Evolutionary conservation across 2,113 vertebrate genomes (phyloP).

Genomic region (Gymnogyps californianus): DNA sequence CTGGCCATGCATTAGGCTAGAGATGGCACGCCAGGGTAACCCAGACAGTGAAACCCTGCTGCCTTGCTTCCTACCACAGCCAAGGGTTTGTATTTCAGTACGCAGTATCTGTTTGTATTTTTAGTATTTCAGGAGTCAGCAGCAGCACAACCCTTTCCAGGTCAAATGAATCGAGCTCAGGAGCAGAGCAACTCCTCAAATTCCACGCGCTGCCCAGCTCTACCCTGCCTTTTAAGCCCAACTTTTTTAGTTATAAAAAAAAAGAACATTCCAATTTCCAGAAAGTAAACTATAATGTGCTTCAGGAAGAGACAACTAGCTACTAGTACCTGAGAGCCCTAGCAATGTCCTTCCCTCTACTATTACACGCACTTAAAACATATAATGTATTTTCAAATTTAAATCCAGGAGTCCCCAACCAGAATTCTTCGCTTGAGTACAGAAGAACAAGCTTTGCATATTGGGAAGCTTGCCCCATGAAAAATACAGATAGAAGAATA

Average conservation of each 20-base stretch:
- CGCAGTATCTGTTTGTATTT: background rate
- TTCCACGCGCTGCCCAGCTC: no score
- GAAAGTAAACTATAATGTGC: background rate
- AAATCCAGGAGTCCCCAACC: background rate
- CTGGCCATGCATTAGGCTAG: background rate
- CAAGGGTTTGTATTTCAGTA: background rate
- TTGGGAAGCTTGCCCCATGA: background rate
- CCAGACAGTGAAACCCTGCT: background rate
- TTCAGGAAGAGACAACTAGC: background rate
- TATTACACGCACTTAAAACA: fast-evolving
- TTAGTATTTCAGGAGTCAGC: background rate
- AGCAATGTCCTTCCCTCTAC: background rate
- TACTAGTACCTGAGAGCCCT: background rate
- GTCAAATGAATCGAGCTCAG: background rate
- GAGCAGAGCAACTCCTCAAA: background rate
- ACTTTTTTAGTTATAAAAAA: background rate
- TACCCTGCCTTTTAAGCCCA: background rate
- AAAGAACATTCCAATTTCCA: background rate
- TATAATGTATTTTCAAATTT: background rate
- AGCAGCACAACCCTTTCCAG: background rate
- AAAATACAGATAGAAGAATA: background rate
- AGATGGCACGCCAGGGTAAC: background rate
- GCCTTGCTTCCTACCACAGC: background rate
- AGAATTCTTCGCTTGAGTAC: background rate
- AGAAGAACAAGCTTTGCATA: background rate